A percentile compares a stretch with the other conserved stretches of the same genome.
Conservation (phyloP, 92 coral and sea anemone species). For the Parazoanthus atlanticus region DNA sequence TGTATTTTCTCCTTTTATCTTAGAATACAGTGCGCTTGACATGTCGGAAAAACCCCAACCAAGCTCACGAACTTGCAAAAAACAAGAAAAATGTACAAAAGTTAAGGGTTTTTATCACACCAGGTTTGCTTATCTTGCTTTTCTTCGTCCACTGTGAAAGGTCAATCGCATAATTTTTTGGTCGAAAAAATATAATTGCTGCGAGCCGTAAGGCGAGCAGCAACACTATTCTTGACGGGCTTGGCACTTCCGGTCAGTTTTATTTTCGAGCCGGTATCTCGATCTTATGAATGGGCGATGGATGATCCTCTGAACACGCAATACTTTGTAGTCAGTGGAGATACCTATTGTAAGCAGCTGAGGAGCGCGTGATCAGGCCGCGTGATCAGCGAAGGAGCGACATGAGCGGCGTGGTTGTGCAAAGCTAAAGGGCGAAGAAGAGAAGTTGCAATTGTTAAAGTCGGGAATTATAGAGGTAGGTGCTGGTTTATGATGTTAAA, state of each 20-base stretch:
- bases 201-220: no score
- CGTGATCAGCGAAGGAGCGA: constrained; percentile 1
- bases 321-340: constrained; percentile 3
- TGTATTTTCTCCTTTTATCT: no score
- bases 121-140: no score
- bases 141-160: no score
- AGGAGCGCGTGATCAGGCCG: background rate
- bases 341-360: constrained; percentile 16
- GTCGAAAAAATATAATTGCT: no score
- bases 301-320: constrained; percentile 3
- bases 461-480: constrained; percentile 20
- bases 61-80: no score
- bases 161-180: no score
- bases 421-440: background rate
- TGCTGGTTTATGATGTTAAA: constrained; percentile 30
- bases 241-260: constrained; percentile 11
- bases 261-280: background rate
- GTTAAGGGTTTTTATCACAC: no score
- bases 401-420: background rate
- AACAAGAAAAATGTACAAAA: no score
- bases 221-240: constrained; percentile 23
- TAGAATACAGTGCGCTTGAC: no score
- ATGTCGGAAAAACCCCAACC: no score
- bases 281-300: background rate
- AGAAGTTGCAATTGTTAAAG: background rate